Percentiles rank a stretch among this genome's conserved stretches.
phyloP scores from a whole-genome alignment of 1,140 invertebrate genomes.

The Maniola jurtina region DNA sequence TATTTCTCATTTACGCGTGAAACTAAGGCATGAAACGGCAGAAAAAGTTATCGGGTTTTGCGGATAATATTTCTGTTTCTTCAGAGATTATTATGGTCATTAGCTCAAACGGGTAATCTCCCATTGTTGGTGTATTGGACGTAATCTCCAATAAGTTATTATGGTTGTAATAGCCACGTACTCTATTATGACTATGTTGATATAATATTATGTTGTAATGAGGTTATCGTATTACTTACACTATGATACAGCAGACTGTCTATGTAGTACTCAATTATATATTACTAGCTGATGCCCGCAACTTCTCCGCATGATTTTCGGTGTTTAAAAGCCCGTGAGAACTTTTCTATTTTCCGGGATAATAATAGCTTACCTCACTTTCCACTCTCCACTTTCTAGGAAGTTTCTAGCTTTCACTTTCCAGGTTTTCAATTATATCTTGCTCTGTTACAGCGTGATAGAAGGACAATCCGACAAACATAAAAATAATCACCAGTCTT shows the following conservation, averaged over 20 bases:
- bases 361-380: too few relatives aligned
- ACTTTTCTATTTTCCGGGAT: too few relatives aligned
- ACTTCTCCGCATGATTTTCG: too few relatives aligned
- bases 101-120: conserved; percentile 22
- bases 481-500: too few relatives aligned
- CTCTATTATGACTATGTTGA: not conserved
- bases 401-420: too few relatives aligned
- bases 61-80: conserved; percentile 23
- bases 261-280: not conserved
- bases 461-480: too few relatives aligned
- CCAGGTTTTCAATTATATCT: too few relatives aligned
- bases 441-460: too few relatives aligned
- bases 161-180: conserved; percentile 7
- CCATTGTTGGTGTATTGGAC: conserved; percentile 13
- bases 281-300: not conserved
- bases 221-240: not conserved
- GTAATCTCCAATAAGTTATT: conserved; percentile 26
- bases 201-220: conserved; percentile 3
- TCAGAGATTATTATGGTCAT: conserved; percentile 14
- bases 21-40: not conserved
- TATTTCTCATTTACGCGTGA: conserved; percentile 1
- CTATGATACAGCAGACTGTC: not conserved
- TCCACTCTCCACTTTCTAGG: too few relatives aligned
- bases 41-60: conserved; percentile 4
- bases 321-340: too few relatives aligned